phyloP scores from a whole-genome alignment of 2,797 vertebrate species.

The Falco berigora region DNA sequence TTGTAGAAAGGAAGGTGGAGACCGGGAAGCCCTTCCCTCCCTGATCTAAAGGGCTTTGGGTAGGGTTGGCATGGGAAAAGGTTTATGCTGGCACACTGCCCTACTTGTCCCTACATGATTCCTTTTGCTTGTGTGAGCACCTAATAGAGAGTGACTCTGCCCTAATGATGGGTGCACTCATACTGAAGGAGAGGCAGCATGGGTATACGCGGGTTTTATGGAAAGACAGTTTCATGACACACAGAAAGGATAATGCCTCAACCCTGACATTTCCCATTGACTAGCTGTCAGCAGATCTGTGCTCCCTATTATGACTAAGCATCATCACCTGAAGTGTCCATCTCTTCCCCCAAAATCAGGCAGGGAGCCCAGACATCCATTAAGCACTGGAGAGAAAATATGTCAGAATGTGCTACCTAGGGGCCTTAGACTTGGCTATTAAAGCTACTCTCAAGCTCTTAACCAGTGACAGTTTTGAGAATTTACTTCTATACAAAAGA shows the following conservation, averaged over 20 bases:
- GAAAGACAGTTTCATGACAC: neutral
- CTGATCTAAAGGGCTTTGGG: neutral
- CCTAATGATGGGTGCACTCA: neutral
- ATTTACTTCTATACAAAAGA: neutral
- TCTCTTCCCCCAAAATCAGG: neutral
- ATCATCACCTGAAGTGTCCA: neutral
- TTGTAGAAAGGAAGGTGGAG: neutral
- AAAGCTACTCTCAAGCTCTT: neutral
- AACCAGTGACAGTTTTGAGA: neutral
- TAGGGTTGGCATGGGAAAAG: fast-evolving
- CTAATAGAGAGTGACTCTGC: neutral
- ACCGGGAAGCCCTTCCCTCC: neutral
- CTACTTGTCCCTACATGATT: neutral
- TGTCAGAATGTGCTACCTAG: neutral
- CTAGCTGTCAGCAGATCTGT: neutral
- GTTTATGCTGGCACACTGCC: neutral
- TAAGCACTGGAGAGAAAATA: neutral
- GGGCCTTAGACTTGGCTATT: neutral
- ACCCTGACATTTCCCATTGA: neutral
- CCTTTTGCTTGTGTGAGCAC: neutral
- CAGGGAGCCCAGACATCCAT: neutral
- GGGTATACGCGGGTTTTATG: neutral
- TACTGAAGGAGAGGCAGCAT: fast-evolving
- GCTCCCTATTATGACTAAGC: neutral
- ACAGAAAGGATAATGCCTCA: neutral